Evolutionary conservation across 2,888 invertebrate genomes (phyloP), one percentile per base, ranked within the genome.

Genomic region (Agapostemon virescens): DNA sequence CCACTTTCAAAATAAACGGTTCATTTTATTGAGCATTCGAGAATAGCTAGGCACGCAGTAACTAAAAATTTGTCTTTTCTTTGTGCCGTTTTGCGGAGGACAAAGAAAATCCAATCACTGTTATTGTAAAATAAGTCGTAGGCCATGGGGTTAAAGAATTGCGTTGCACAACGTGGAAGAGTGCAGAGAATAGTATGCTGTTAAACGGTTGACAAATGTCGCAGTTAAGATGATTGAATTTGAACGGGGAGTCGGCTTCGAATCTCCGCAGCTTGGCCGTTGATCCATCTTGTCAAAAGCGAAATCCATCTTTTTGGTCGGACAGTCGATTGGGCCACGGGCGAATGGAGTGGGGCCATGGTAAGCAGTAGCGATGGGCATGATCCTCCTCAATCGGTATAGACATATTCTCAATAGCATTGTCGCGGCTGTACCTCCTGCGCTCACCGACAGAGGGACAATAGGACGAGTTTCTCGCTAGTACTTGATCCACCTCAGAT

Each of bases 301-400:
- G 72, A 69, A 64, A 77, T 79, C 72, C 72, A 72, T 77, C 79
- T 77, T 58, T 72, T 45, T 36, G n/a, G 1, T 15, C 20, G 17
- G 49, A 4, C 55, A 30, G 69, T 30, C 58, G 23, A n/a, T 40
- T 13, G 55, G 1, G 6, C 26, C 68, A 36, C 45, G 33, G 45
- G 11, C 61, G 58, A 36, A 23, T 15, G 26, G 30, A 63, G 30
- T 9, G 45, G 20, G 45, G 0, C 20, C 20, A 2, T 20, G 20
- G 45, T 45, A 45, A 45, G 45, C 20, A 45, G 45, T 45, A 45
- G 45, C 2, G 45, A 45, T 45, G 45, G 45, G n/a, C 9, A 45
- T 45, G 45, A 45, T 45, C 45, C 45, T 45, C 9, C 45, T 45
- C 45, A 45, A 45, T 45, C 20, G 20, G 45, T 7, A 7, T 45